phyloP scores from a whole-genome alignment of 2,797 vertebrate genomes.

The Arrhamphus sclerolepis region DNA sequence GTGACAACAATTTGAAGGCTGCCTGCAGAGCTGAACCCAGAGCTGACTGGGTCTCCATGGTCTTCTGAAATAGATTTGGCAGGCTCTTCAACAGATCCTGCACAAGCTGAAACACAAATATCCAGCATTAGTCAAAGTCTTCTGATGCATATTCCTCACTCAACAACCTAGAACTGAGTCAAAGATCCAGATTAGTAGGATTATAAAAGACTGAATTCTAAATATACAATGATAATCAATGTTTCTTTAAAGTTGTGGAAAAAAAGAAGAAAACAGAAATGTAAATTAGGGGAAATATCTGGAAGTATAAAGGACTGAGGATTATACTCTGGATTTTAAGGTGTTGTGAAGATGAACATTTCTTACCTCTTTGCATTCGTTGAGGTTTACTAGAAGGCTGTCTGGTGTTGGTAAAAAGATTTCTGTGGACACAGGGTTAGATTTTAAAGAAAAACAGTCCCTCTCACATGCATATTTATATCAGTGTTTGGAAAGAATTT shows the following conservation, averaged over 20 bases:
- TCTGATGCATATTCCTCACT: not conserved
- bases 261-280: too few relatives aligned
- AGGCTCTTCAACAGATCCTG: constrained; percentile 92
- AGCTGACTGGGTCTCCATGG: constrained; percentile 94
- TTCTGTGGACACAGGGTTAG: constrained; percentile 81
- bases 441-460: constrained; percentile 6
- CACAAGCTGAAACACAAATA: constrained; percentile 83
- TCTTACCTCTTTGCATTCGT: constrained; percentile 97
- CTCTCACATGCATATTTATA: not conserved
- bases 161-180: not conserved
- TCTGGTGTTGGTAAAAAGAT: constrained; percentile 98
- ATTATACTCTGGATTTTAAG: not conserved
- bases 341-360: not conserved
- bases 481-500: not conserved
- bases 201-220: too few relatives aligned
- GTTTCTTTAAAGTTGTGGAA: too few relatives aligned
- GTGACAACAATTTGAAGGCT: constrained; percentile 93
- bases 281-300: too few relatives aligned
- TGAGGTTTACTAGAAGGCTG: constrained; percentile 95
- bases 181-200: not conserved
- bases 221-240: too few relatives aligned
- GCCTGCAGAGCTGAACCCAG: constrained; percentile 93
- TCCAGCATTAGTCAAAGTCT: not conserved
- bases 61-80: constrained; percentile 92
- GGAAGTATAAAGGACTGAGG: not conserved